These are phyloP conservation scores for Platycheirus albimanus DNA, from an alignment of 2,888 invertebrate genomes.

Conservation along the genomic window DNA sequence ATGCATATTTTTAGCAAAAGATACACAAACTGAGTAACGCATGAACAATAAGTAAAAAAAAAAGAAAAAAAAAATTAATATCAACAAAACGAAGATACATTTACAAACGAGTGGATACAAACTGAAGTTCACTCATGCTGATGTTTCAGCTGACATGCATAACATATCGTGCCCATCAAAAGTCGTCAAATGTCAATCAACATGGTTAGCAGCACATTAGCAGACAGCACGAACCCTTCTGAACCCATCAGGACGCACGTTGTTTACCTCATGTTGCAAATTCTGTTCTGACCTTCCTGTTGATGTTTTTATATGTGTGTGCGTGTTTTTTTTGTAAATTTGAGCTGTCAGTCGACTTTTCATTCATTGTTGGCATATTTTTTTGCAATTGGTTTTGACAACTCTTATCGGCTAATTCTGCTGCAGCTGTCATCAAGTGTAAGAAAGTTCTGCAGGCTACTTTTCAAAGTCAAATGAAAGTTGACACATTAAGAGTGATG, in stretches of 20 bases:
- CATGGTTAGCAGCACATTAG: conserved; percentile 72
- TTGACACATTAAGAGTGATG: conserved; percentile 55
- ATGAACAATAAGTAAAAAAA: conserved; percentile 10
- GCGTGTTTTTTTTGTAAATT: conserved; percentile 11
- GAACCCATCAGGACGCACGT: conserved; percentile 9
- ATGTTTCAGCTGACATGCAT: conserved; percentile 72
- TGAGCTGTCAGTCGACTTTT: conserved; percentile 16
- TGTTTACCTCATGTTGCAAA: conserved; percentile 48
- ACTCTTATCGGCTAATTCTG: conserved; percentile 70
- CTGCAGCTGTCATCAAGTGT: conserved; percentile 69
- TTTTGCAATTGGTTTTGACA: conserved; percentile 66
- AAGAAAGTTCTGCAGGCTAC: conserved; percentile 39
- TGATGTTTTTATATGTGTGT: conserved; percentile 28
- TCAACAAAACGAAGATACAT: conserved; percentile 21
- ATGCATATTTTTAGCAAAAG: conserved; percentile 70
- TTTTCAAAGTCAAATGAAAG: conserved; percentile 52
- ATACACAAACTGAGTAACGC: conserved; percentile 15
- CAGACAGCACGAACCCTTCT: conserved; percentile 68
- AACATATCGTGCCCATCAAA: conserved; percentile 77
- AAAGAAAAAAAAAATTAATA: conserved; percentile 9
- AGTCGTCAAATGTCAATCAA: conserved; percentile 79
- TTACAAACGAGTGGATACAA: too few species aligned
- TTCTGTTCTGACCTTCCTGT: conserved; percentile 67
- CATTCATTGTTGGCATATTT: conserved; percentile 34
- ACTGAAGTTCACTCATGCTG: conserved; percentile 62